A percentile compares a stretch with the other conserved stretches of the same genome.
Evolutionary conservation across 2,113 vertebrate species (phyloP).

Genomic region (Brachirus orientalis): DNA sequence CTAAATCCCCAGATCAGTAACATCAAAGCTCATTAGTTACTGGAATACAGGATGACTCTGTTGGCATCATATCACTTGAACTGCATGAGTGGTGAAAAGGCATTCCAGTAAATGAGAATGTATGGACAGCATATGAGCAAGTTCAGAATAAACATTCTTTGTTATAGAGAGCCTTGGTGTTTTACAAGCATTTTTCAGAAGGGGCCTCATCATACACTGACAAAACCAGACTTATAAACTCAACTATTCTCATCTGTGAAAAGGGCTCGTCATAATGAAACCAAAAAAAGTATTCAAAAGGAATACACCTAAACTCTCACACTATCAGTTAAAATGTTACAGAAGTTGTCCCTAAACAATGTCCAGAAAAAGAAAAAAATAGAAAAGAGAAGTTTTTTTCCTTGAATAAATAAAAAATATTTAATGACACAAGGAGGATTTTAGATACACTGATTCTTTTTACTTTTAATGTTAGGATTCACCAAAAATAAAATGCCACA

Average conservation of each 20-base stretch:
- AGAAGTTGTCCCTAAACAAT: not conserved
- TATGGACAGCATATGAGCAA: constrained; percentile 74
- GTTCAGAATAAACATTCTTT: constrained; percentile 64
- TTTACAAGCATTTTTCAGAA: constrained; percentile 75
- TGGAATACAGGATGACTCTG: constrained; percentile 58
- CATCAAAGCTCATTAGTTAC: constrained; percentile 69
- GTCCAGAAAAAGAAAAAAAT: constrained; percentile 6
- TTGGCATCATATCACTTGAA: constrained; percentile 59
- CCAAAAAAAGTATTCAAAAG: constrained; percentile 18
- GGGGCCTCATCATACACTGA: constrained; percentile 70
- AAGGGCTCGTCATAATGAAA: constrained; percentile 38
- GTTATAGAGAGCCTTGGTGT: constrained; percentile 54
- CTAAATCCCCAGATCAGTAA: constrained; percentile 35
- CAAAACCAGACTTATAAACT: constrained; percentile 69
- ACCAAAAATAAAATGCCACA: constrained; percentile 12
- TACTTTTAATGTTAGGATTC: constrained; percentile 3
- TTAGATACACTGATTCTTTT: constrained; percentile 5
- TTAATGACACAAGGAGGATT: not conserved
- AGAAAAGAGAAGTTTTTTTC: not conserved
- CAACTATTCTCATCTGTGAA: constrained; percentile 57
- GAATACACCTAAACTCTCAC: constrained; percentile 2
- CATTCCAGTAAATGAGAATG: constrained; percentile 69
- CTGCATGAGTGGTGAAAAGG: constrained; percentile 64
- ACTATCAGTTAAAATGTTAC: constrained; percentile 17
- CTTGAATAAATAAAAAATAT: constrained; percentile 6